These are phyloP conservation scores for Mobula birostris DNA, from an alignment of 2,113 vertebrate genomes.

Conservation along the genomic window DNA sequence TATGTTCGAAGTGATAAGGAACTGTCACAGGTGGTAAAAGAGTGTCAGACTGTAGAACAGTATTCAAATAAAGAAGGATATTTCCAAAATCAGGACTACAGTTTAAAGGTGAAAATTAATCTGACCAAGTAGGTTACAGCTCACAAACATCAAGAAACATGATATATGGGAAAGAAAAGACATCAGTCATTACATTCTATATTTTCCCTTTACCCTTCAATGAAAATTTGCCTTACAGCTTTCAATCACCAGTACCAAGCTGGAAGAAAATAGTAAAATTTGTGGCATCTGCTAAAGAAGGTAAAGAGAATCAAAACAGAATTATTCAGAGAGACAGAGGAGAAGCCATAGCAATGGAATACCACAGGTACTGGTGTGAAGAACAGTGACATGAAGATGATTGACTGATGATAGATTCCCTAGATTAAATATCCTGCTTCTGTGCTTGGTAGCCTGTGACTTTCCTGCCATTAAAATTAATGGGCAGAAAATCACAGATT, in stretches of 20 bases:
- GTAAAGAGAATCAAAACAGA: not conserved
- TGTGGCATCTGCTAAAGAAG: not conserved
- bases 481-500: conserved; percentile 1
- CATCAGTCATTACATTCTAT: not conserved
- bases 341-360: not conserved
- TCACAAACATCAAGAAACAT: not conserved
- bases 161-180: not conserved
- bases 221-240: not conserved
- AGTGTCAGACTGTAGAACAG: not conserved
- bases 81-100: not conserved
- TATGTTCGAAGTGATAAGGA: not conserved
- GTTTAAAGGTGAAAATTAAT: not conserved
- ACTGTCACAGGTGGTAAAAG: not conserved
- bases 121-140: not conserved
- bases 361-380: not conserved
- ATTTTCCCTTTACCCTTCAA: not conserved
- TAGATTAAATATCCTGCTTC: not conserved
- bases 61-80: not conserved
- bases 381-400: not conserved
- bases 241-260: not conserved
- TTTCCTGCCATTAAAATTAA: conserved; percentile 7
- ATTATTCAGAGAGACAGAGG: not conserved
- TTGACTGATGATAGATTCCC: not conserved
- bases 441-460: not conserved
- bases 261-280: not conserved